Base-by-base conservation (phyloP, 2,888 invertebrate genomes). In the Lamellibrachia columna region DNA sequence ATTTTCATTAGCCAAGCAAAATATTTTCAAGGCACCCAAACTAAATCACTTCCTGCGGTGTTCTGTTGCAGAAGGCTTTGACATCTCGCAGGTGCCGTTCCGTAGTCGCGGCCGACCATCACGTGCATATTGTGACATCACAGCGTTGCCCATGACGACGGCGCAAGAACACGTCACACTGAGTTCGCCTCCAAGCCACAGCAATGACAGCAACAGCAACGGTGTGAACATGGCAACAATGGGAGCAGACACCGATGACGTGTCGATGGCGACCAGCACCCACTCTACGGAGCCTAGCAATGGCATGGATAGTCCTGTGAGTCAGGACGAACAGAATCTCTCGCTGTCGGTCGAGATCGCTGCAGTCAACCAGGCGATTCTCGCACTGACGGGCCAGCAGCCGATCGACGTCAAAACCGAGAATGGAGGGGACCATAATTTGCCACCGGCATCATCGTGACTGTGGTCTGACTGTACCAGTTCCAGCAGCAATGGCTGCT, bases 51-150 rank as follows among this genome's bases (percentile, higher is more conserved):
- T 22, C n/a, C 90, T 91, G 92, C 40, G 75, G 53, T 91, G 53
- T 8, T 90, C 52, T 75, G 53, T 93, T 92, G 3, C 93, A 94
- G 94, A 94, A 55, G 94, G 94, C 28, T 92, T 94, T 22, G 94
- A 94, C 60, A 92, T 94, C 52, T 93, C 93, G n/a, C 92, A 93
- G 75, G 94, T 94, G 7, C 94, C 94, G 7, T 91, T 94, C 91
- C 93, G 94, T 3, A 93, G 93, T 22, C 92, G 94, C 40, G 94
- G 94, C 15, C 93, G 94, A 15, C 94, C 94, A 8, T 94, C 93
- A 1, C 91, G 94, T 9, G 92, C 94, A 91, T 93, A 93, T 90
- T 94, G 94, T 8, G 94, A 94, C 75, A 75, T 75, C 75, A 75
- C 75, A 75, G 75, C 75, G 28, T 22, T 92, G n/a, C 90, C 92